A percentile compares a stretch with the other conserved stretches of the same genome.
Evolutionary conservation across 2,113 vertebrate species (phyloP).

Genomic region (Prolemur simus): DNA sequence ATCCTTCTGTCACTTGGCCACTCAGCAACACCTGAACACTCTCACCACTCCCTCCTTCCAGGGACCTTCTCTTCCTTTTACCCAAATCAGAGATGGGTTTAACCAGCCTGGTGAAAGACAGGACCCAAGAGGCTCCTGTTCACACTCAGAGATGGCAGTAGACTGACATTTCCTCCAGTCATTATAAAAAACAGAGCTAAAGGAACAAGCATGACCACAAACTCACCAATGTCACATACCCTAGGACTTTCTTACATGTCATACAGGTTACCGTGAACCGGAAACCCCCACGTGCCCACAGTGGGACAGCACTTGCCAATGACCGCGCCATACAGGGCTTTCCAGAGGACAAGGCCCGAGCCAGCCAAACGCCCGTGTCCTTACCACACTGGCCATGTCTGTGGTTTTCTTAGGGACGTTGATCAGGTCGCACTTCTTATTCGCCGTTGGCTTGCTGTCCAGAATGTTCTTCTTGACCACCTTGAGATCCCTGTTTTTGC

Average conservation of each 20-base stretch:
- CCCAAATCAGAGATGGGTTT: background rate
- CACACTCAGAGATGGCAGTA: background rate
- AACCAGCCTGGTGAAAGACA: background rate
- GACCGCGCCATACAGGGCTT: background rate
- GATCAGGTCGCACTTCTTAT: constrained; percentile 91
- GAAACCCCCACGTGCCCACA: background rate
- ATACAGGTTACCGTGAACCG: rapidly evolving
- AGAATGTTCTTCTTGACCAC: constrained; percentile 97
- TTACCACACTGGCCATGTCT: constrained; percentile 82
- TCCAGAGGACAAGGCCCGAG: background rate
- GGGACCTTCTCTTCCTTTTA: background rate
- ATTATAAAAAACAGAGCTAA: background rate
- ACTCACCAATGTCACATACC: background rate
- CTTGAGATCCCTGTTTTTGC: constrained; percentile 95
- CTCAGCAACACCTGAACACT: background rate
- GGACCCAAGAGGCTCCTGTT: background rate
- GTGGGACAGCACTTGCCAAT: background rate
- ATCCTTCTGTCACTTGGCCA: background rate
- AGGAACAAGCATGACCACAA: background rate
- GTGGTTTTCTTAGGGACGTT: constrained; percentile 86
- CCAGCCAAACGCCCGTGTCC: background rate
- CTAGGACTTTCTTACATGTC: background rate
- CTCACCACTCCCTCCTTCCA: background rate
- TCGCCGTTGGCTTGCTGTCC: constrained; percentile 88
- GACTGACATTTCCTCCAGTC: background rate